Conservation (phyloP, 1,140 invertebrate species). For the Octopus bimaculoides region DNA sequence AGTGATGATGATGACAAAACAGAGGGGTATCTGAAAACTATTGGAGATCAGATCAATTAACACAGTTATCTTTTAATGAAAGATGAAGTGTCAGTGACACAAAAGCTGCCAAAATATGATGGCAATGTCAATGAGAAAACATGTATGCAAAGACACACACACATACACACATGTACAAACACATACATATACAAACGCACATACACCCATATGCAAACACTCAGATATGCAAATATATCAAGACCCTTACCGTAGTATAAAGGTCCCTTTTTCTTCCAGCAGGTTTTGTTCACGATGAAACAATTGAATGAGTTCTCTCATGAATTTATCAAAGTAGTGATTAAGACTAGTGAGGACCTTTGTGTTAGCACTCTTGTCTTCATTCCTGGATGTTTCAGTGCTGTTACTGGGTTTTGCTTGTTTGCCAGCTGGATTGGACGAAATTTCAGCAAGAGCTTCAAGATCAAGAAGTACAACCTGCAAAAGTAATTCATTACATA, state of each 20-base stretch:
- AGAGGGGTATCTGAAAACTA: too few species aligned
- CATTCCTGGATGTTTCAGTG: conserved; percentile 5
- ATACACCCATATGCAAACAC: too few species aligned
- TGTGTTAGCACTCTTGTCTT: background rate
- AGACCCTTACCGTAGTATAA: conserved; percentile 80
- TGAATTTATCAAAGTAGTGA: conserved; percentile 83
- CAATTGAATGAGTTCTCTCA: conserved; percentile 78
- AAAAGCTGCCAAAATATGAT: too few species aligned
- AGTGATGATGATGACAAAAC: too few species aligned
- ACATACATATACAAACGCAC: too few species aligned
- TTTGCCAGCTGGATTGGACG: conserved; percentile 58
- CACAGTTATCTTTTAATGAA: too few species aligned
- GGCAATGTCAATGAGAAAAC: too few species aligned
- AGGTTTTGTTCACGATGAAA: conserved; percentile 82
- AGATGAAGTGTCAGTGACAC: too few species aligned
- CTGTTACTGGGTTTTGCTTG: conserved; percentile 11
- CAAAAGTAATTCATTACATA: conserved; percentile 1
- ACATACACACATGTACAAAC: too few species aligned
- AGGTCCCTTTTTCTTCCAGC: conserved; percentile 88
- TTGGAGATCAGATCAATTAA: too few species aligned
- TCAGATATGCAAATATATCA: too few species aligned
- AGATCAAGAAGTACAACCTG: conserved; percentile 82
- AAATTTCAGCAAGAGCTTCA: conserved; percentile 85
- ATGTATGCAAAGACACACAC: too few species aligned
- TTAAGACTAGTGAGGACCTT: conserved; percentile 34